phyloP scores from a whole-genome alignment of 2,888 invertebrate species.

The Metallyticus violacea region DNA sequence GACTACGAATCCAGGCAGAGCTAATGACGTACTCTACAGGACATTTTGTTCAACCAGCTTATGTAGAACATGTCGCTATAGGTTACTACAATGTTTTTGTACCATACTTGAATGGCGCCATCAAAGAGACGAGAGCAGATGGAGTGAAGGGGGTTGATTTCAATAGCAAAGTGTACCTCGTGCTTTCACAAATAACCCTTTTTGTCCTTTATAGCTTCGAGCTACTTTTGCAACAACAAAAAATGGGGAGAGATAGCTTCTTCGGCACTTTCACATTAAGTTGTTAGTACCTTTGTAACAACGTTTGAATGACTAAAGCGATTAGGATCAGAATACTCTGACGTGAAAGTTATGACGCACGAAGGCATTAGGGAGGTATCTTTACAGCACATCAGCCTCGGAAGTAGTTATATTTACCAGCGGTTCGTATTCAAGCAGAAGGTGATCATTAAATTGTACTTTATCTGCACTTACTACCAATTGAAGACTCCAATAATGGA shows the following conservation, averaged over 20 bases:
- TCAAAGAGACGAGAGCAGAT: background rate
- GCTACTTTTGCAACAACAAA: too few species aligned
- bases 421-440: too few species aligned
- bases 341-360: background rate
- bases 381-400: background rate
- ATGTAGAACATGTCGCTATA: background rate
- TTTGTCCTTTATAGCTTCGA: background rate
- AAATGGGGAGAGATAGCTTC: background rate
- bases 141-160: background rate
- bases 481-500: too few species aligned
- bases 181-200: background rate
- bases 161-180: background rate
- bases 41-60: background rate
- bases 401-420: too few species aligned
- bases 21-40: background rate
- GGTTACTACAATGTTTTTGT: background rate
- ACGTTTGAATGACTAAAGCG: background rate
- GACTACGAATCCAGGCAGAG: background rate
- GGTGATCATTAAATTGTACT: too few species aligned
- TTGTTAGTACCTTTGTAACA: background rate
- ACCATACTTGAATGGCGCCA: background rate
- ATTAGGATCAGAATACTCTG: background rate
- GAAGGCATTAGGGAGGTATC: background rate
- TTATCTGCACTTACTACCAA: too few species aligned
- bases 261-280: background rate